phyloP scores from a whole-genome alignment of 2,797 vertebrate species.

The Lagodon rhomboides region DNA sequence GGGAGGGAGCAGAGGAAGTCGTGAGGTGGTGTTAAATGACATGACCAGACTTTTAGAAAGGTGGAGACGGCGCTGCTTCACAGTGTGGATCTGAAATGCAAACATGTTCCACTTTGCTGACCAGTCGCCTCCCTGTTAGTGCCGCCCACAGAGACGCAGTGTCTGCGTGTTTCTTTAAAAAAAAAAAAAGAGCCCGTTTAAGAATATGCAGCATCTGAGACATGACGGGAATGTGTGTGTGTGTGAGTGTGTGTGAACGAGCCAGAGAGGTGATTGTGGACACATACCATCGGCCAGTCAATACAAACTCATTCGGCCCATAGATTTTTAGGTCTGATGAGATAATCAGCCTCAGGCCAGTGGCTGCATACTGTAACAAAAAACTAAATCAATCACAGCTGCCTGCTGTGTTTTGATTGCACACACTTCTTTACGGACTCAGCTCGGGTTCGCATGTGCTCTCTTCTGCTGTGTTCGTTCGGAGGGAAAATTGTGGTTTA shows the following conservation, averaged over 20 bases:
- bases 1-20: constrained; percentile 73
- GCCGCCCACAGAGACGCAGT: constrained; percentile 64
- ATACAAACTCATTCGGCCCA: constrained; percentile 56
- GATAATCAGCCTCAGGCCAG: constrained; percentile 61
- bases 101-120: constrained; percentile 73
- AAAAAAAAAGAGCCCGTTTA: constrained; percentile 43
- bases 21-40: constrained; percentile 81
- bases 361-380: constrained; percentile 43
- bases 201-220: constrained; percentile 58
- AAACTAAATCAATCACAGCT: constrained; percentile 47
- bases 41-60: constrained; percentile 72
- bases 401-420: constrained; percentile 39
- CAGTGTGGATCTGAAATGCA: constrained; percentile 64
- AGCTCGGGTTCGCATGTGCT: constrained; percentile 10
- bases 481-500: constrained; percentile 27
- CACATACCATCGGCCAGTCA: constrained; percentile 46
- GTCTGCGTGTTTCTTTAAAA: constrained; percentile 53
- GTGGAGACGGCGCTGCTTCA: constrained; percentile 65
- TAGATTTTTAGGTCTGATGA: constrained; percentile 74
- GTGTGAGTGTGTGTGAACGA: constrained; percentile 24
- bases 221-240: constrained; percentile 68
- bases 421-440: constrained; percentile 26
- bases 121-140: constrained; percentile 53
- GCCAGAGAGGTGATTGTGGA: constrained; percentile 29
- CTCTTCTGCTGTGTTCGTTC: constrained; percentile 13